Evolutionary conservation across 2,797 vertebrate species (phyloP), one percentile per base, ranked within the genome.

Genomic region (Chelmon rostratus): DNA sequence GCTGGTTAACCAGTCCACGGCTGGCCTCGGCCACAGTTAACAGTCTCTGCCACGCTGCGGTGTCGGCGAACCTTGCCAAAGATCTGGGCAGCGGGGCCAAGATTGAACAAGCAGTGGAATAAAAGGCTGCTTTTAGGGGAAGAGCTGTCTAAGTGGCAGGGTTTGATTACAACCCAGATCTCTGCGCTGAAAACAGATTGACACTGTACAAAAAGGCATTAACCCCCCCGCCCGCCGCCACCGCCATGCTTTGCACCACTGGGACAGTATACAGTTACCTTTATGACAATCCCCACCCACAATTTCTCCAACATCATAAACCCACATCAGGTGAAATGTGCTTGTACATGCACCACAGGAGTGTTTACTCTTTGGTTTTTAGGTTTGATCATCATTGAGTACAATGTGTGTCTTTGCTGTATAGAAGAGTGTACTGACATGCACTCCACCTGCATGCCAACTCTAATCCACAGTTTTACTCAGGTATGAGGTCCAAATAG

Each of bases 121-220:
- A 94, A 93, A 92, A 84, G 90, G 82, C 85, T 87, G 89, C 95
- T 94, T 95, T 95, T 93, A 94, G 83, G 74, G 75, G 71, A 87
- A 83, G 87, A 90, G 86, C 87, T 74, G 82, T 91, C 89, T 91
- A 93, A 94, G 91, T 93, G 93, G 88, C 87, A 90, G 94, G 89
- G 90, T 95, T 96, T 95, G 94, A 95, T 95, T 95, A 94, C 95
- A 93, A 64, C 90, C 88, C 92, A 92, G 94, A 95, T 96, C 88
- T 84, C 82, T 80, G 84, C 58, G 44, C 87, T 80, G 87, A 83
- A 88, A 94, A 89, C 92, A 93, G 91, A 93, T 91, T 88, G 85
- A 93, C 90, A 89, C 70, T 70, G 85, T 89, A 90, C 86, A 91
- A 94, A 91, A 93, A 92, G 84, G 85, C 90, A 86, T 89, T 87